These are phyloP conservation scores for Acipenser oxyrinchus DNA, from an alignment of 2,797 vertebrate genomes.

Conservation along the genomic window DNA sequence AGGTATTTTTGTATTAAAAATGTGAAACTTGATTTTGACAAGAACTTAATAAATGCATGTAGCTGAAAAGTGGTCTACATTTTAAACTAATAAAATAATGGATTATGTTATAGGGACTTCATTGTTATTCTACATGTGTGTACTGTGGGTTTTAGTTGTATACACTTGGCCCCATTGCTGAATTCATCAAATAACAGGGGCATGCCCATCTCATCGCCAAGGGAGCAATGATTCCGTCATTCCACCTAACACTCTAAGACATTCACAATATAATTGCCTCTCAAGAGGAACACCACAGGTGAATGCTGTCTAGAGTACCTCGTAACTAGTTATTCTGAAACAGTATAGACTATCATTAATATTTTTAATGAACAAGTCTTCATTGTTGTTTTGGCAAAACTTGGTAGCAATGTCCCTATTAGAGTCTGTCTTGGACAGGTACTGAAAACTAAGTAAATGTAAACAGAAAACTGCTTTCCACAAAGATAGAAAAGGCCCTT, in stretches of 20 bases:
- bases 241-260: slow-evolving; percentile 28
- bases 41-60: too few species aligned
- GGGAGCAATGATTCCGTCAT: slow-evolving; percentile 42
- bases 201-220: slow-evolving; percentile 42
- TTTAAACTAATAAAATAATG: too few species aligned
- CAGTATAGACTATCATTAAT: slow-evolving; percentile 51
- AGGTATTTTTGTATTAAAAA: too few species aligned
- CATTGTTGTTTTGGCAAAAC: slow-evolving; percentile 43
- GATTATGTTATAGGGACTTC: too few species aligned
- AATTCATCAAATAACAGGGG: slow-evolving; percentile 59
- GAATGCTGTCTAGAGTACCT: slow-evolving; percentile 48
- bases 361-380: slow-evolving; percentile 40
- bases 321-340: slow-evolving; percentile 44
- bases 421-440: too few species aligned
- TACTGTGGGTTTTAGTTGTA: too few species aligned
- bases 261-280: slow-evolving; percentile 66
- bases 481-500: too few species aligned
- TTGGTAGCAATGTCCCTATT: slow-evolving; percentile 30
- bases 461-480: too few species aligned
- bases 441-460: too few species aligned
- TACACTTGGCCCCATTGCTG: slow-evolving; percentile 46
- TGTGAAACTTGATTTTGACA: too few species aligned
- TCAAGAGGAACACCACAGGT: slow-evolving; percentile 58
- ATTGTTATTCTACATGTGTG: too few species aligned
- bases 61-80: too few species aligned